These are phyloP conservation scores for Thysanoteuthis rhombus DNA, from an alignment of 2,888 invertebrate species.

Conservation along the genomic window DNA sequence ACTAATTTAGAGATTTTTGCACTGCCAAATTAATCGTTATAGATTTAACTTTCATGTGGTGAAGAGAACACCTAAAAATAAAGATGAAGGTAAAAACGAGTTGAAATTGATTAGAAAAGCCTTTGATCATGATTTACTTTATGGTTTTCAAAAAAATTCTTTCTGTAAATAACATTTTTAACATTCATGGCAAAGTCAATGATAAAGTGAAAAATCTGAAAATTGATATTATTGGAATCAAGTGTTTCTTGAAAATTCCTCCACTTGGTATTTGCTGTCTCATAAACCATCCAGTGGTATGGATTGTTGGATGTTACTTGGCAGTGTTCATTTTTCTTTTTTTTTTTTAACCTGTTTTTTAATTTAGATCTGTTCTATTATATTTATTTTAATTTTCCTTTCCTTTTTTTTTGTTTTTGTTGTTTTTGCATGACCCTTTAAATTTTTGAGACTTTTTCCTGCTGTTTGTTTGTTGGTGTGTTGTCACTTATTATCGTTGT, in stretches of 20 bases:
- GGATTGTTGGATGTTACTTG: neutral
- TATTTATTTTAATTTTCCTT: neutral
- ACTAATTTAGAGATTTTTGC: too few species aligned
- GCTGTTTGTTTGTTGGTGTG: neutral
- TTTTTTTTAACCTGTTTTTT: neutral
- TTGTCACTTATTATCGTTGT: neutral
- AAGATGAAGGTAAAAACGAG: too few species aligned
- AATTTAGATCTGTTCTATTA: neutral
- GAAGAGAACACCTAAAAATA: too few species aligned
- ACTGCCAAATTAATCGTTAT: too few species aligned
- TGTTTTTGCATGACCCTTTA: conserved; percentile 12
- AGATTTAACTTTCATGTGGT: too few species aligned
- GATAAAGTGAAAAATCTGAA: too few species aligned
- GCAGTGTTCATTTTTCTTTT: neutral
- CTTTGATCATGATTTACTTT: too few species aligned
- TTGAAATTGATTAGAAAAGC: too few species aligned
- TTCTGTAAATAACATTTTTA: too few species aligned
- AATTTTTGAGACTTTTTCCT: neutral
- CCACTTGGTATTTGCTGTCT: neutral
- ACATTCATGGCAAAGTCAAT: neutral
- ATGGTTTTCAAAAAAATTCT: too few species aligned
- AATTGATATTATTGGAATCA: neutral
- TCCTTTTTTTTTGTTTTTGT: neutral
- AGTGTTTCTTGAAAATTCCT: neutral
- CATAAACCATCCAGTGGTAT: neutral